These are phyloP conservation scores for Tachystola acroxantha DNA, from an alignment of 2,888 invertebrate species.

Conservation along the genomic window DNA sequence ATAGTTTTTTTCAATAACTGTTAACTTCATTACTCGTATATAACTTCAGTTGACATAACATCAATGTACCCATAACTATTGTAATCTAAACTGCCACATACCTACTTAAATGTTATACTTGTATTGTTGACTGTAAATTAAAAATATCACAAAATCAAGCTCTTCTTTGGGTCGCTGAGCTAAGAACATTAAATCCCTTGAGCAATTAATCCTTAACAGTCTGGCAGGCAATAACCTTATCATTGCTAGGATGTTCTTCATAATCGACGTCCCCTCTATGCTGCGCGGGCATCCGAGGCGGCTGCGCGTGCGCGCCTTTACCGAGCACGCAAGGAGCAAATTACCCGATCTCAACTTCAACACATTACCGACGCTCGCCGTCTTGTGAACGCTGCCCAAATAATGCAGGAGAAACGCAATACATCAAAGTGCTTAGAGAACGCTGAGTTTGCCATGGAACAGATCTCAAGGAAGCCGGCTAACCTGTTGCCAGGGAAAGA, in stretches of 20 bases:
- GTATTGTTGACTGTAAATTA: too few relatives aligned
- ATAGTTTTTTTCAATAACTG: too few relatives aligned
- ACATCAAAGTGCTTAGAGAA: conserved; percentile 56
- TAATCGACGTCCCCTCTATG: conserved; percentile 59
- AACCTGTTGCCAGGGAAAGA: conserved; percentile 57
- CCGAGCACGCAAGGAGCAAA: conserved; percentile 44
- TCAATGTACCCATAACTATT: too few relatives aligned
- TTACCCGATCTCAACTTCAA: conserved; percentile 47
- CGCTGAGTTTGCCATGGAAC: conserved; percentile 62
- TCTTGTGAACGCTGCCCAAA: conserved; percentile 39
- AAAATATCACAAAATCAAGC: too few relatives aligned
- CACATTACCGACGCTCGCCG: conserved; percentile 51
- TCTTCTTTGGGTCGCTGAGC: too few relatives aligned
- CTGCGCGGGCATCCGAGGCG: conserved; percentile 48
- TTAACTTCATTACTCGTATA: too few relatives aligned
- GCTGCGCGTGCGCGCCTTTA: conserved; percentile 47
- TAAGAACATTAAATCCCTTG: too few relatives aligned
- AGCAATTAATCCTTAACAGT: too few relatives aligned
- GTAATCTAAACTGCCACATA: too few relatives aligned
- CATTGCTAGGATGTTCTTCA: conserved; percentile 51
- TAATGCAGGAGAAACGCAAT: conserved; percentile 40
- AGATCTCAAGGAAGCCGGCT: conserved; percentile 49
- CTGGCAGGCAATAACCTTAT: too few relatives aligned
- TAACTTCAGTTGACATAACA: too few relatives aligned
- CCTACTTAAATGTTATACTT: too few relatives aligned